These are phyloP conservation scores for Oscheius myriophilus DNA, from an alignment of 2,888 invertebrate species.

Conservation along the genomic window DNA sequence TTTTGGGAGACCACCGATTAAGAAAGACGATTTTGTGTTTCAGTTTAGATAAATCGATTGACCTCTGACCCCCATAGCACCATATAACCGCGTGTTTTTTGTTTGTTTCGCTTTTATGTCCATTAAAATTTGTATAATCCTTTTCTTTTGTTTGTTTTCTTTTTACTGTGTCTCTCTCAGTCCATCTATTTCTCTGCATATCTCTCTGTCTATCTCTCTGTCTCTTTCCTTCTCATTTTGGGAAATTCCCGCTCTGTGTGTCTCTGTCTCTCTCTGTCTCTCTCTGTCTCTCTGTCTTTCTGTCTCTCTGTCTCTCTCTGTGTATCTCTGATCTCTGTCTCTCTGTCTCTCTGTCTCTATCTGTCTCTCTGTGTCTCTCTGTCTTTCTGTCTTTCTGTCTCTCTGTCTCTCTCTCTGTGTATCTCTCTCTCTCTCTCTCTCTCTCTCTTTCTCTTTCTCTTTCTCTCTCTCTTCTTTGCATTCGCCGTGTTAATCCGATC, in stretches of 20 bases:
- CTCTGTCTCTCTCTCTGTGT: neutral
- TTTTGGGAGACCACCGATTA: too few species aligned
- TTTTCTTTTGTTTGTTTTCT: conserved; percentile 1
- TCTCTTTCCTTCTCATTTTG: neutral
- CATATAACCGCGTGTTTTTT: neutral
- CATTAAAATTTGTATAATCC: neutral
- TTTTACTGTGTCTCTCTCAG: neutral
- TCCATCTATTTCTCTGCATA: neutral
- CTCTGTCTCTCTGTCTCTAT: too few species aligned
- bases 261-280: neutral
- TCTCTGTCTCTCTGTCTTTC: conserved; percentile 3
- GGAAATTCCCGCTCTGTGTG: neutral
- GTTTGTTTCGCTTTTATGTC: neutral
- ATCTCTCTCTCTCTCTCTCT: conserved; percentile 6
- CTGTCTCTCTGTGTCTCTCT: too few species aligned
- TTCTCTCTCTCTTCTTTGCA: neutral
- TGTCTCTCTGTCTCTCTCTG: neutral
- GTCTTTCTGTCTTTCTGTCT: too few species aligned
- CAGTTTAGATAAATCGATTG: too few species aligned
- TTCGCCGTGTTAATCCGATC: conserved; percentile 18
- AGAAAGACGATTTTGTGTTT: too few species aligned
- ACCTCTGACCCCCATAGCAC: too few species aligned
- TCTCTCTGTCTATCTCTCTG: too few species aligned
- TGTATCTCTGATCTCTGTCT: neutral
- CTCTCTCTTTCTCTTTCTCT: neutral